phyloP scores from a whole-genome alignment of 2,888 invertebrate genomes.

The Liopterus haemorrhoidalis region DNA sequence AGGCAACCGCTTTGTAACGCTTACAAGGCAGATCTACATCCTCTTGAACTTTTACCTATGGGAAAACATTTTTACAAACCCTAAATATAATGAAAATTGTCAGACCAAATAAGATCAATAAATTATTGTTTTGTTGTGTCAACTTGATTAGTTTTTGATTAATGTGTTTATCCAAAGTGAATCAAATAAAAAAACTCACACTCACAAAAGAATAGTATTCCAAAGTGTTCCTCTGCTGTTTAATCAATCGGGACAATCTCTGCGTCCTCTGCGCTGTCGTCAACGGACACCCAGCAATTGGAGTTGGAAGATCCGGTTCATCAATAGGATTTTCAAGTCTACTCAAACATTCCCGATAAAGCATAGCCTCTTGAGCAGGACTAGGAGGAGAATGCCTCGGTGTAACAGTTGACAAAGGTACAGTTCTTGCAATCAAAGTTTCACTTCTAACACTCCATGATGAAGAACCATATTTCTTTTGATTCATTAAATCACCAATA shows the following conservation, averaged over 20 bases:
- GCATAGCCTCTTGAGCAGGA: slow-evolving; percentile 40
- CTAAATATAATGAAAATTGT: too few relatives aligned
- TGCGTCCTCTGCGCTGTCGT: slow-evolving; percentile 65
- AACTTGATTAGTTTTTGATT: too few relatives aligned
- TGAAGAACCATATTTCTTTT: slow-evolving; percentile 64
- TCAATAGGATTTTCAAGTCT: slow-evolving; percentile 15
- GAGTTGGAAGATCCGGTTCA: slow-evolving; percentile 36
- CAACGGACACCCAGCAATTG: slow-evolving; percentile 51
- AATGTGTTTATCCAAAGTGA: too few relatives aligned
- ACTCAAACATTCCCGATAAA: slow-evolving; percentile 33
- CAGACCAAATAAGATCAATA: too few relatives aligned
- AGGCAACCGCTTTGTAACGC: too few relatives aligned
- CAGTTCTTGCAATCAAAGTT: slow-evolving; percentile 62
- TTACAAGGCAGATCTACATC: too few relatives aligned
- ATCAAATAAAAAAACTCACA: slow-evolving; percentile 11
- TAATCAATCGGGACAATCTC: slow-evolving; percentile 60
- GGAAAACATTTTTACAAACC: too few relatives aligned
- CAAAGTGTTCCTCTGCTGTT: slow-evolving; percentile 57
- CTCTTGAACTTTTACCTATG: too few relatives aligned
- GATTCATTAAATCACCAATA: slow-evolving; percentile 75
- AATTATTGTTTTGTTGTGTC: too few relatives aligned
- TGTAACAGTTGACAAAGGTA: slow-evolving; percentile 67
- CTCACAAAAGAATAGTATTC: slow-evolving; percentile 7
- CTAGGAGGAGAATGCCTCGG: slow-evolving; percentile 52
- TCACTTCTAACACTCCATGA: slow-evolving; percentile 68